These are phyloP conservation scores for Drosophila borealis DNA, from an alignment of 2,888 invertebrate genomes.

Conservation along the genomic window DNA sequence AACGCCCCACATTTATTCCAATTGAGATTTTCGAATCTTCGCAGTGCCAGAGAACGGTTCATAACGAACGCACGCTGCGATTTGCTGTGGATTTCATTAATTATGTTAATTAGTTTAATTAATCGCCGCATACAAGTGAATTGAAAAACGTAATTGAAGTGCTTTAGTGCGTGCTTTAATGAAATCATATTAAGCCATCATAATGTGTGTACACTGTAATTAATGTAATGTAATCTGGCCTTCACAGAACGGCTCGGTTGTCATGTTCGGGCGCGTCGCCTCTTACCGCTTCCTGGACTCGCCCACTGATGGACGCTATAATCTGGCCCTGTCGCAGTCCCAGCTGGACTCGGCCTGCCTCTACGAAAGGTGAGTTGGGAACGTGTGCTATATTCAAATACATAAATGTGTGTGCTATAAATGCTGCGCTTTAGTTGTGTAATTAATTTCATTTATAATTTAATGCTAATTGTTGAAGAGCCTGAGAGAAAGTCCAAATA, in stretches of 20 bases:
- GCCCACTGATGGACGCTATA: constrained; percentile 91
- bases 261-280: constrained; percentile 94
- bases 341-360: constrained; percentile 91
- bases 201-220: not conserved
- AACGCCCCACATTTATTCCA: constrained; percentile 71
- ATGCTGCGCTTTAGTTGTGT: constrained; percentile 23
- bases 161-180: constrained; percentile 31
- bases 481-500: no score
- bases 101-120: constrained; percentile 32
- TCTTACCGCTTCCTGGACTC: constrained; percentile 95
- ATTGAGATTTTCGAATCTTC: constrained; percentile 33
- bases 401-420: constrained; percentile 3
- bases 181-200: constrained; percentile 26
- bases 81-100: not conserved
- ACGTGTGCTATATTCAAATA: not conserved
- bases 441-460: no score
- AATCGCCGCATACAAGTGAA: constrained; percentile 1
- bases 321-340: constrained; percentile 90
- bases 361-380: constrained; percentile 90
- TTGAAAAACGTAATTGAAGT: constrained; percentile 27
- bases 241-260: constrained; percentile 91
- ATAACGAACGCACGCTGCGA: constrained; percentile 27
- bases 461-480: no score
- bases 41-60: constrained; percentile 60
- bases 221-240: constrained; percentile 21